Evolutionary conservation across 2,888 invertebrate genomes (phyloP).

Genomic region (Ptilodon capucinus): DNA sequence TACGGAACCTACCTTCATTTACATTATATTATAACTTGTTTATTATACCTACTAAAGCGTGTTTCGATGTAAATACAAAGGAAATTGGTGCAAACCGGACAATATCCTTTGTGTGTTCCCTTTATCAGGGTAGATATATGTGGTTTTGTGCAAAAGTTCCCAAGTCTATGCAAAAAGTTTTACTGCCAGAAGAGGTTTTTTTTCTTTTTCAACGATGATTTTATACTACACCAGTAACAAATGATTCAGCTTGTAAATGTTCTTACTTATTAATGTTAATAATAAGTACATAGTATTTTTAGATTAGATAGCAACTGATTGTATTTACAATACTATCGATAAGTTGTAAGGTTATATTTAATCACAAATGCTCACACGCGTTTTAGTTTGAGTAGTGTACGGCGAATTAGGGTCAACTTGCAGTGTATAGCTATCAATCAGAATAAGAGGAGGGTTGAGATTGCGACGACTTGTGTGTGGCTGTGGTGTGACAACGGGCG

Average conservation of each 20-base stretch:
- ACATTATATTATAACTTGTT: constrained; percentile 20
- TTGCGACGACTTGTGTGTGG: constrained; percentile 12
- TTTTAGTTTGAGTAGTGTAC: background rate
- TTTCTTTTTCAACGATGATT: too few species aligned
- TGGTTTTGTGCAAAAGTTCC: too few species aligned
- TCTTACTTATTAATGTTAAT: background rate
- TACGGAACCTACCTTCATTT: constrained; percentile 49
- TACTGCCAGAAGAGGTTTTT: too few species aligned
- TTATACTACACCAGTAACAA: too few species aligned
- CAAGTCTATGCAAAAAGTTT: too few species aligned
- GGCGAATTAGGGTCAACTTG: background rate
- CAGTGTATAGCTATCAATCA: background rate
- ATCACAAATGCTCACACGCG: background rate
- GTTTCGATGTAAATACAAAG: background rate
- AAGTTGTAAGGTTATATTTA: background rate
- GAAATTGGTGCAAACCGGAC: background rate
- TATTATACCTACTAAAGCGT: background rate
- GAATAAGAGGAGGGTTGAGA: background rate
- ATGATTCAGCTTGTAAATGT: too few species aligned
- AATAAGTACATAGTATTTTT: background rate
- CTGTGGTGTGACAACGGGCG: constrained; percentile 16
- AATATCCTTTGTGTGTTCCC: background rate
- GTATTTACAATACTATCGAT: background rate
- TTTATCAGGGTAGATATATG: too few species aligned
- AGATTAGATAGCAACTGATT: background rate